Evolutionary conservation across 2,797 vertebrate genomes (phyloP).

Genomic region (Syngnathus rostellatus): DNA sequence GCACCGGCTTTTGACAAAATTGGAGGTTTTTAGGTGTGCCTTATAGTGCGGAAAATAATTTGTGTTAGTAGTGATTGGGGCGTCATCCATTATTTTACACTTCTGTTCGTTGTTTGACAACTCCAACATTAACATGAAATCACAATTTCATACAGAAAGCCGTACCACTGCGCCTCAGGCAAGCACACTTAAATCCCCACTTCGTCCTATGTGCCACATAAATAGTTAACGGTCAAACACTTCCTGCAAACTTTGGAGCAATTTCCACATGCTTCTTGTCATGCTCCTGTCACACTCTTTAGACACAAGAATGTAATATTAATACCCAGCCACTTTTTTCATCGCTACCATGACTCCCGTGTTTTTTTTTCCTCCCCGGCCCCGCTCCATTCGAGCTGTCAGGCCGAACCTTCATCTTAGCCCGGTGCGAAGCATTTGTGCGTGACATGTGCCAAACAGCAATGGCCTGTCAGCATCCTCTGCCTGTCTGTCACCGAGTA

Average conservation of each 20-base stretch:
- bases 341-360: conserved; percentile 44
- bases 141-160: conserved; percentile 43
- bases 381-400: conserved; percentile 63
- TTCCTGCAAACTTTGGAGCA: conserved; percentile 43
- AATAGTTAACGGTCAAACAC: conserved; percentile 51
- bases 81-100: conserved; percentile 33
- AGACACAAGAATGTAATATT: conserved; percentile 60
- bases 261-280: conserved; percentile 49
- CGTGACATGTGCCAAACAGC: conserved; percentile 68
- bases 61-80: not conserved
- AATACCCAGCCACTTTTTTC: conserved; percentile 28
- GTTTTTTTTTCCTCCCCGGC: conserved; percentile 55
- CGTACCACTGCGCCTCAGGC: conserved; percentile 33
- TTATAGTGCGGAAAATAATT: too few species aligned
- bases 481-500: conserved; percentile 67
- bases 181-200: conserved; percentile 30
- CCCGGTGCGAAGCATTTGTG: conserved; percentile 48
- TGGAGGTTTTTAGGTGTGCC: too few species aligned
- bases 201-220: conserved; percentile 32
- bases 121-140: conserved; percentile 45
- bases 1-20: too few species aligned
- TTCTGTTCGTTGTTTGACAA: conserved; percentile 43
- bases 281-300: conserved; percentile 47
- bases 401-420: conserved; percentile 51
- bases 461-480: conserved; percentile 52